Evolutionary conservation across 2,113 vertebrate genomes (phyloP), one percentile per base, ranked within the genome.

Genomic region (Boleophthalmus pectinirostris): DNA sequence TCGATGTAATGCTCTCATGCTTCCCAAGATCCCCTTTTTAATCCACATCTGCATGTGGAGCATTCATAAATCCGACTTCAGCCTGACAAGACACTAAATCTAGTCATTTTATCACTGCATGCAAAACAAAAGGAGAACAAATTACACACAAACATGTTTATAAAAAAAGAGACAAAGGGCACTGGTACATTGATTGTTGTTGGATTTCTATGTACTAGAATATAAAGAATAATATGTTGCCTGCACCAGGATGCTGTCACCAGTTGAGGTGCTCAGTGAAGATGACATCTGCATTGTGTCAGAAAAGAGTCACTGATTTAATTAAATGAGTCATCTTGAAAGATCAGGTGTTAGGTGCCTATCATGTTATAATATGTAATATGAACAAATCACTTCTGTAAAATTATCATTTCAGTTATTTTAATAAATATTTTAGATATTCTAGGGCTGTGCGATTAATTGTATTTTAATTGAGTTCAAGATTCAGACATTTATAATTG

Each of bases 1-100:
- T 90, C 5, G 18, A 87, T 88, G 82, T 92, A 92, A 92, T 91
- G 86, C 92, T 87, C 85, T 88, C 86, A 82, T 84, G 88, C 82
- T 66, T 90, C 84, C 84, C 76, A 85, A 91, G 91, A 93, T 92
- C 90, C 87, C 85, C 84, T 76, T 80, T 87, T 70, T 80, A 92
- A 93, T 92, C 91, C 90, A 81, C 68, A 90, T 80, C 86, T 91
- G 77, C 86, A 92, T 85, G 87, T 80, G 81, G 85, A 80, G 85
- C 84, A 85, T 89, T 90, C 87, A 91, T 88, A 89, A 91, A 92
- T 91, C 88, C 82, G 33, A 82, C 81, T 87, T 81, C 85, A 68
- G 73, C 76, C 77, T 60, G 78, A 88, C 83, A 87, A 82, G 78
- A 85, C 80, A 82, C 71, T 85, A 87, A 88, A 90, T 91, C 83